These are phyloP conservation scores for Wiebesia pumilae DNA, from an alignment of 1,140 invertebrate genomes.

Conservation along the genomic window DNA sequence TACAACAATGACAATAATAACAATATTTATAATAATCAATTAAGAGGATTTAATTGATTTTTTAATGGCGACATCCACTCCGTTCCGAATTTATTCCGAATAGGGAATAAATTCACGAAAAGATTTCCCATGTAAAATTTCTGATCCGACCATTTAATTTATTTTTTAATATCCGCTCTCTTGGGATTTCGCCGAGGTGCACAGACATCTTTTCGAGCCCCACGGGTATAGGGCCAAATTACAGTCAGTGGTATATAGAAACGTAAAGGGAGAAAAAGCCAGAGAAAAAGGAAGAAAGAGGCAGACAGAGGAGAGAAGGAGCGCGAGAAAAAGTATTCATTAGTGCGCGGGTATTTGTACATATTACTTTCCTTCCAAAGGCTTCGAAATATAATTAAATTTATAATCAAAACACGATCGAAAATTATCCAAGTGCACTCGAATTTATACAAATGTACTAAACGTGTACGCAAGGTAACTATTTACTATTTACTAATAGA, in stretches of 20 bases:
- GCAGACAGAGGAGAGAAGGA: not conserved
- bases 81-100: not conserved
- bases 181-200: conserved; percentile 44
- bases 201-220: conserved; percentile 15
- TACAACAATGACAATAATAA: not conserved
- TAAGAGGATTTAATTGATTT: not conserved
- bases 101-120: not conserved
- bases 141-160: conserved; percentile 47
- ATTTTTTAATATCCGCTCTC: conserved; percentile 62
- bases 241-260: not conserved
- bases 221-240: not conserved
- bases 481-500: not conserved
- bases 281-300: not conserved
- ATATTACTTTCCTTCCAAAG: not conserved
- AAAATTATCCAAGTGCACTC: not conserved
- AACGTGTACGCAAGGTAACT: not conserved
- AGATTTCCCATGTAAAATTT: conserved; percentile 17
- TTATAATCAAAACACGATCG: not conserved
- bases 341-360: conserved; percentile 47
- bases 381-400: not conserved
- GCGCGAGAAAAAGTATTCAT: conserved; percentile 20
- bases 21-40: not conserved
- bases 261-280: conserved; percentile 4
- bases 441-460: conserved; percentile 12
- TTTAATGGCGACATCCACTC: not conserved